Base-by-base conservation (phyloP, 2,797 vertebrate genomes). In the Poecilia velifera region DNA sequence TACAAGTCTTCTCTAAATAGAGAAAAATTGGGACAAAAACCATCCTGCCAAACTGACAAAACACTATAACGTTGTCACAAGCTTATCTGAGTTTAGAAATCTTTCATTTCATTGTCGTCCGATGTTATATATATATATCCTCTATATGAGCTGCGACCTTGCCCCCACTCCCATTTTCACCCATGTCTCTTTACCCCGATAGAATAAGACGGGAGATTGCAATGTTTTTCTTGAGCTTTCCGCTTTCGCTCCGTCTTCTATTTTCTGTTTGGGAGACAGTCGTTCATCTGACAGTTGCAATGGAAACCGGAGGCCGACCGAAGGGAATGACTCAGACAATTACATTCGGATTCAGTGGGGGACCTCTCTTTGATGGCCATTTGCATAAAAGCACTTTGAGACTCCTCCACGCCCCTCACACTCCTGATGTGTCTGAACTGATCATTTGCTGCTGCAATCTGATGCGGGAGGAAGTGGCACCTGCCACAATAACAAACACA, bases 311-410 rank as follows among this genome's bases (percentile, higher is more conserved):
- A 82, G 83, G 83, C 84, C 59, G 82, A 81, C 73, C 34, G 25
- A 45, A 70, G 79, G 66, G 79, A 1, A 72, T 74, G 49, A 77
- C 68, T 78, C 77, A 77, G 81, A 76, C 34, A 76, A 81, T 81
- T 90, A 81, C 78, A 82, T 91, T 88, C 76, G 85, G 81, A 87
- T 89, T 88, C 85, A 51, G 78, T 53, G 66, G 72, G 82, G 83
- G 84, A 83, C 45, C 1, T 47, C 87, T 90, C 84, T 89, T 84
- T 84, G 86, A 79, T 83, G 64, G 2, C 51, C 82, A 93, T 93
- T 94, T 94, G 89, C 91, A 93, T 92, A 89, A 94, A 94, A 92
- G 92, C 92, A 90, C 90, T 93, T 88, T 76, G 84, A 87, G 88
- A 88, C 85, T 86, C 80, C 72, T 73, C 72, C 77, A 82, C 83